phyloP scores from a whole-genome alignment of 2,113 vertebrate genomes.

The Channa argus region DNA sequence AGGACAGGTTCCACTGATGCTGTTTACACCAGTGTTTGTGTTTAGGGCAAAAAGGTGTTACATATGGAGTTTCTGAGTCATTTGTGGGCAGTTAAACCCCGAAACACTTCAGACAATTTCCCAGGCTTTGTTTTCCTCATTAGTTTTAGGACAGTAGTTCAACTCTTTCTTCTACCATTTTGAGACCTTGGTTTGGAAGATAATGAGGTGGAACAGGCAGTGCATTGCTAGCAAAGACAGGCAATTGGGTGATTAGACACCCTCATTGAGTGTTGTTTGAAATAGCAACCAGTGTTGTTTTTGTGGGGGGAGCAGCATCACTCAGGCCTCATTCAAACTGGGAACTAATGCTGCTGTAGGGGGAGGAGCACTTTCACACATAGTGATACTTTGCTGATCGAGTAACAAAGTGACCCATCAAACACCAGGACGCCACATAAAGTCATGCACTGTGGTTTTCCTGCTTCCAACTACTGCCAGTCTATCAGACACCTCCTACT shows the following conservation, averaged over 20 bases:
- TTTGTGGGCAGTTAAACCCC: slow-evolving; percentile 30
- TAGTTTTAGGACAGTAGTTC: slow-evolving; percentile 64
- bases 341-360: slow-evolving; percentile 47
- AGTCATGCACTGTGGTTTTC: slow-evolving; percentile 68
- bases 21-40: slow-evolving; percentile 6
- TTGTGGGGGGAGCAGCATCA: slow-evolving; percentile 70
- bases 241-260: slow-evolving; percentile 78
- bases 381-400: slow-evolving; percentile 81
- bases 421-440: slow-evolving; percentile 81
- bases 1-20: background rate
- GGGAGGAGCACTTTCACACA: slow-evolving; percentile 75
- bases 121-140: slow-evolving; percentile 45
- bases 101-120: slow-evolving; percentile 22
- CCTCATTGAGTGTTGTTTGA: slow-evolving; percentile 79
- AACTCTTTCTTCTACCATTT: slow-evolving; percentile 40
- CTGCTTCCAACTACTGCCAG: slow-evolving; percentile 44
- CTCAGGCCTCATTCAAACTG: slow-evolving; percentile 62
- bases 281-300: slow-evolving; percentile 75
- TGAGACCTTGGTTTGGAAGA: slow-evolving; percentile 46
- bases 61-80: slow-evolving; percentile 1
- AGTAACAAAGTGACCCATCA: slow-evolving; percentile 81
- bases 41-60: slow-evolving; percentile 13
- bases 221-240: slow-evolving; percentile 51
- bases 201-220: slow-evolving; percentile 66
- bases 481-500: slow-evolving; percentile 21